Evolutionary conservation across 2,113 vertebrate species (phyloP).

Genomic region (Salvelinus namaycush): DNA sequence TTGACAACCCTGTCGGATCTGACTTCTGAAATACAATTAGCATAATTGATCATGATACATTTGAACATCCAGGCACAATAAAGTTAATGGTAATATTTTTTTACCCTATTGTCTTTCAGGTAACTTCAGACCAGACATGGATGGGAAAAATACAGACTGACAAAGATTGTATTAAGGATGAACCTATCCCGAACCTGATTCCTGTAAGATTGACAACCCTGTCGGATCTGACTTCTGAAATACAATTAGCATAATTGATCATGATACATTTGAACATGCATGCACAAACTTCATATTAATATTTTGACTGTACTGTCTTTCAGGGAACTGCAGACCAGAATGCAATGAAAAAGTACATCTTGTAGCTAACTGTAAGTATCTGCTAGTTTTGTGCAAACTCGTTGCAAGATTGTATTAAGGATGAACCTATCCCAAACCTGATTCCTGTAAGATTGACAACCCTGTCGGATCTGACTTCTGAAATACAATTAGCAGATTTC

Average conservation of each 20-base stretch:
- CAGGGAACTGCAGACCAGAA: no score
- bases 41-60: no score
- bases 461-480: slow-evolving; percentile 37
- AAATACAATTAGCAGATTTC: neutral
- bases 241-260: neutral
- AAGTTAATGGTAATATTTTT: no score
- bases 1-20: slow-evolving; percentile 24
- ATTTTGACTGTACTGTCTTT: no score
- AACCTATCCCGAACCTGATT: slow-evolving; percentile 17
- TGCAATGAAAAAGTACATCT: no score
- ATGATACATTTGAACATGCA: neutral
- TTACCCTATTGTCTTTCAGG: no score
- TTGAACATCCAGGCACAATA: no score
- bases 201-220: slow-evolving; percentile 8
- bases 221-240: slow-evolving; percentile 40
- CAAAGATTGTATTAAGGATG: slow-evolving; percentile 18
- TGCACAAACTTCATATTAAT: no score
- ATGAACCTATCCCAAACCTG: slow-evolving; percentile 19
- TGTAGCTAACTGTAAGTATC: no score
- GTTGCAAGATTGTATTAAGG: slow-evolving; percentile 6
- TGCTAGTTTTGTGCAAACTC: neutral
- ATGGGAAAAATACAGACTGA: no score
- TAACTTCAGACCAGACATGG: no score
- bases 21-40: slow-evolving; percentile 28
- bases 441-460: slow-evolving; percentile 11